Percentiles rank a stretch among this genome's conserved stretches.
Conservation (phyloP, 2,797 vertebrate genomes). For the Lophius americanus region DNA sequence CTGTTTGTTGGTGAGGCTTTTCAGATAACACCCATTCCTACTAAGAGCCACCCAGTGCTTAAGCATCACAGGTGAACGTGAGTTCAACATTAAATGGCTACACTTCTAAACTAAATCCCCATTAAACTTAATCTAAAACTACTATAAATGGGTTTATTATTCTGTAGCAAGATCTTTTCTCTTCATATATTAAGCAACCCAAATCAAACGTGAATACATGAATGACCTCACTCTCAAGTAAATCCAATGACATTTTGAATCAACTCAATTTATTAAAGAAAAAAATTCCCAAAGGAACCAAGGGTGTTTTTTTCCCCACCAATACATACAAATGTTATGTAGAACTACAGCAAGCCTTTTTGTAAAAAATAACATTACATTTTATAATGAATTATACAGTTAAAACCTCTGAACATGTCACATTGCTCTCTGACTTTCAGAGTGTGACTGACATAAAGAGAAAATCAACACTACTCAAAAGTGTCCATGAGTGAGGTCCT, state of each 20-base stretch:
- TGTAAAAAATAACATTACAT: constrained; percentile 70
- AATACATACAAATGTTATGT: constrained; percentile 70
- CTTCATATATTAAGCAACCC: not conserved
- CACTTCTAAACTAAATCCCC: too few species aligned
- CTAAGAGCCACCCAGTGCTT: too few species aligned
- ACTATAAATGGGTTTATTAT: too few species aligned
- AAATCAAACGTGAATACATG: not conserved
- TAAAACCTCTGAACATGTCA: constrained; percentile 36
- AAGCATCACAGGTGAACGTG: too few species aligned
- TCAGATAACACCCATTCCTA: too few species aligned
- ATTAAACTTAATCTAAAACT: too few species aligned
- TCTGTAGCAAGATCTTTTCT: too few species aligned
- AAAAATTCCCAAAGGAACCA: constrained; percentile 55
- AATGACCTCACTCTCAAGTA: not conserved
- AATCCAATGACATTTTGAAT: constrained; percentile 35
- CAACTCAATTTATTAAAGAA: constrained; percentile 65
- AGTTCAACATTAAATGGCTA: too few species aligned
- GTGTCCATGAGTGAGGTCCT: not conserved
- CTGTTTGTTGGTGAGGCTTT: too few species aligned
- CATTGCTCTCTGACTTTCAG: not conserved
- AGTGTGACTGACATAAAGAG: constrained; percentile 2
- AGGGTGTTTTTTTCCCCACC: constrained; percentile 36
- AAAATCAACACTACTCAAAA: not conserved
- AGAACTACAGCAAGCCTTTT: constrained; percentile 66
- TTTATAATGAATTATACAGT: constrained; percentile 61